Conservation (phyloP, 1,140 invertebrate genomes). For the Campoletis sonorensis region DNA sequence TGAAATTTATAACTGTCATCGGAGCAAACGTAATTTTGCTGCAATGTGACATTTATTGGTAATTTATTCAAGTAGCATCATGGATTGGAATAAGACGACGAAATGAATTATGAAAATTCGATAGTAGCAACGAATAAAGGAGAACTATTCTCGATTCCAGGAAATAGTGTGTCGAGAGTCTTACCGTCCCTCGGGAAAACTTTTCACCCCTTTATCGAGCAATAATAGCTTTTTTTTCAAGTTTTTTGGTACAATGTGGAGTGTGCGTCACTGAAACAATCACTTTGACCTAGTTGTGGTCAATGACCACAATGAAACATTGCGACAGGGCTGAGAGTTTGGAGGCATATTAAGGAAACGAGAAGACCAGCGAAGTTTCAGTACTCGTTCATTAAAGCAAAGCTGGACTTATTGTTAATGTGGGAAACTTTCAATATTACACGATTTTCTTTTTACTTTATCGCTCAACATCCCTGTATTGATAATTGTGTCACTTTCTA, state of each 20-base stretch:
- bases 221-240: background rate
- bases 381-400: too few relatives aligned
- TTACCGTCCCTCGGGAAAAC: background rate
- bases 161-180: background rate
- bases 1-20: too few relatives aligned
- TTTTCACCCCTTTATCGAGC: background rate
- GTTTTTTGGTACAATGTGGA: background rate
- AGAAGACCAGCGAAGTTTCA: background rate
- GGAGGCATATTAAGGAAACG: conserved; percentile 1
- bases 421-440: too few relatives aligned
- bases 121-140: background rate
- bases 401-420: too few relatives aligned
- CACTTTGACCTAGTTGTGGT: conserved; percentile 19
- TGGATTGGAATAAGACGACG: too few relatives aligned
- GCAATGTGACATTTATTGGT: too few relatives aligned
- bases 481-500: background rate
- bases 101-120: background rate
- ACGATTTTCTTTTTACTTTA: background rate
- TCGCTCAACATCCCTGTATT: background rate
- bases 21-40: too few relatives aligned
- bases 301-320: background rate
- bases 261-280: background rate
- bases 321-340: background rate
- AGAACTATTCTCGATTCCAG: background rate
- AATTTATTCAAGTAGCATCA: too few relatives aligned